Evolutionary conservation across 2,113 vertebrate genomes (phyloP), one percentile per base, ranked within the genome.

Genomic region (Brienomyrus brachyistius): DNA sequence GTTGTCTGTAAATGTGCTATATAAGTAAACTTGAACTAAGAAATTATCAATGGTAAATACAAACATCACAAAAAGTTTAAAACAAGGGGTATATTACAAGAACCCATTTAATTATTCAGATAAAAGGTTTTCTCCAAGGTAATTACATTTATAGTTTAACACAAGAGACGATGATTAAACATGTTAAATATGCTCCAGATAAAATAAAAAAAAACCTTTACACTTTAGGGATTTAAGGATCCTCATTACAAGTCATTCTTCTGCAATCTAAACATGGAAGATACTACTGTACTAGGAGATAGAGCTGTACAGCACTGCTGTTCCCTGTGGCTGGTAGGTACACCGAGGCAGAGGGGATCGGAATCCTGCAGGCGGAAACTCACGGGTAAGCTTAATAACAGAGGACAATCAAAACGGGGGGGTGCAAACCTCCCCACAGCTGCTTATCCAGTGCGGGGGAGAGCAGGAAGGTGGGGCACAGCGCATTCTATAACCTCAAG

Each of bases 101-200:
- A 40, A 56, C 86, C 86, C 51, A 87, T 87, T 87, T 56, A 87
- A 52, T 87, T 66, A 66, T n/a, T 74, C 43, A 7, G 54, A 66
- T 62, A 88, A 88, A 88, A 88, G 40, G 4, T 48, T 88, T 88
- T 56, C 31, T 35, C 59, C 40, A n/a, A 74, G 40, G 35, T 66
- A 88, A 45, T 66, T 88, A 62, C 27, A 88, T 47, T 66, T 66
- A 70, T 40, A 70, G 8, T 62, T 59, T 66, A 48, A 87, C 31
- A 54, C 27, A 15, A 80, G 17, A 43, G 35, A 80, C 1, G 70
- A 77, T 43, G 74, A 80, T 80, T 80, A 17, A 80, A 11, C 35
- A 80, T 80, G 35, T 80, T 80, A 80, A 35, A 50, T 50, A 86
- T 48, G 6, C 23, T 51, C 83, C 23, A 86, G 48, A 51, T 23